phyloP scores from a whole-genome alignment of 2,888 invertebrate genomes.

The Gisinianus flammeolus region DNA sequence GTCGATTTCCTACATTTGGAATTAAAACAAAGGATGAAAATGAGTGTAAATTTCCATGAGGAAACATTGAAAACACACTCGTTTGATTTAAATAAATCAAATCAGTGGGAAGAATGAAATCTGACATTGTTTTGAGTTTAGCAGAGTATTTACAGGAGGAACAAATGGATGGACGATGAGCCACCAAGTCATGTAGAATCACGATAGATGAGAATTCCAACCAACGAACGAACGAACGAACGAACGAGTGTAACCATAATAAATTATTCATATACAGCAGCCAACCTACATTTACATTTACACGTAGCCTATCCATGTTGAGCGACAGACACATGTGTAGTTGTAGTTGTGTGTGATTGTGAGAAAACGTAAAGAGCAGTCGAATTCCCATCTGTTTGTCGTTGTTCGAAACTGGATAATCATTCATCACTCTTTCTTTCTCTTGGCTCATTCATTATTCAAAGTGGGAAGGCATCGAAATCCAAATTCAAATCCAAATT shows the following conservation, averaged over 20 bases:
- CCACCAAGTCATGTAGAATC: slow-evolving; percentile 28
- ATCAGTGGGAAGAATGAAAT: too few relatives aligned
- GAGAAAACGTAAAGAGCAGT: slow-evolving; percentile 12
- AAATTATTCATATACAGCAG: not conserved
- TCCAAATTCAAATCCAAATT: not conserved
- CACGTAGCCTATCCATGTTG: not conserved
- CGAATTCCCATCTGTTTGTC: slow-evolving; percentile 41
- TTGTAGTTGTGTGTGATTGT: not conserved
- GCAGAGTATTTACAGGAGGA: too few relatives aligned
- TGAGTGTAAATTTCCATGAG: too few relatives aligned
- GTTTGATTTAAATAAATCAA: too few relatives aligned
- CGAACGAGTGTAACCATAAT: not conserved
- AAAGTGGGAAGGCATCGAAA: slow-evolving; percentile 33
- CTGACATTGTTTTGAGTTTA: too few relatives aligned
- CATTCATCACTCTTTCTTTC: slow-evolving; percentile 34
- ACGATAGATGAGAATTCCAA: slow-evolving; percentile 31
- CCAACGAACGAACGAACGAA: not conserved
- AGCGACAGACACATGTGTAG: not conserved
- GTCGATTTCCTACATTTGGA: too few relatives aligned
- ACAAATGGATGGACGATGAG: not conserved
- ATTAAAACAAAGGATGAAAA: too few relatives aligned
- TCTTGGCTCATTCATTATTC: slow-evolving; percentile 39
- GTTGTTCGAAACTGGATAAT: slow-evolving; percentile 29
- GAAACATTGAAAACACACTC: too few relatives aligned
- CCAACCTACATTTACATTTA: not conserved